Base-by-base conservation (phyloP, 2,113 vertebrate species). In the Malurus cyaneus region DNA sequence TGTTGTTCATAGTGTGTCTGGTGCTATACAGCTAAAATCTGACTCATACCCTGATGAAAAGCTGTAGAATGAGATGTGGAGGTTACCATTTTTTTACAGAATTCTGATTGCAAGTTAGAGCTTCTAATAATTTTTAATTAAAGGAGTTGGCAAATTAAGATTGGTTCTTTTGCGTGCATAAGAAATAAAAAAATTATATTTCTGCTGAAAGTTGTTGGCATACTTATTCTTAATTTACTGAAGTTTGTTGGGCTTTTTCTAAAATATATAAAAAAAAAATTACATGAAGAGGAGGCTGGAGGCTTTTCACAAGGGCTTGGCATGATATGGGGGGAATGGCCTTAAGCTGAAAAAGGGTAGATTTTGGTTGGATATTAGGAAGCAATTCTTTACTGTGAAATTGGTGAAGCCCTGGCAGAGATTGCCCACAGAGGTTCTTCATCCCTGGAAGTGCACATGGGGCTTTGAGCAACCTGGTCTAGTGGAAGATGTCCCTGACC, bases 1-100 rank as follows among this genome's bases (percentile, higher is more conserved):
- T 76, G 66, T 78, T 88, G 79, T 42, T 92, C 29, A 32, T 5
- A 54, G 71, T 34, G 3, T 59, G 62, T 57, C 67, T 66, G 71
- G 32, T 88, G 62, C 70, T 62, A 0, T 25, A 34, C 0, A 0
- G 16, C 67, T 21, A 6, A 56, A 71, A 29, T 67, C 81, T 85
- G 87, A 26, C 44, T 80, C 49, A 7, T n/a, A 29, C 52, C 49
- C 52, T 77, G 76, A 86, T 93, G 90, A 86, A 92, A 95, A 95
- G 34, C 64, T 66, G 80, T 32, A 86, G 85, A 88, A 94, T 88
- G 86, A 95, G 82, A 88, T 44, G 56, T 53, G 57, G n/a, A n/a
- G 6, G 46, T 69, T 76, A 11, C 78, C 21, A 4, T 20, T 85
- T 88, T 80, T 23, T 65, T 77, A 21, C 23, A 70, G 54, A 52